Base-by-base conservation (phyloP, 2,888 invertebrate species). In the Stenotaenia linearis region DNA sequence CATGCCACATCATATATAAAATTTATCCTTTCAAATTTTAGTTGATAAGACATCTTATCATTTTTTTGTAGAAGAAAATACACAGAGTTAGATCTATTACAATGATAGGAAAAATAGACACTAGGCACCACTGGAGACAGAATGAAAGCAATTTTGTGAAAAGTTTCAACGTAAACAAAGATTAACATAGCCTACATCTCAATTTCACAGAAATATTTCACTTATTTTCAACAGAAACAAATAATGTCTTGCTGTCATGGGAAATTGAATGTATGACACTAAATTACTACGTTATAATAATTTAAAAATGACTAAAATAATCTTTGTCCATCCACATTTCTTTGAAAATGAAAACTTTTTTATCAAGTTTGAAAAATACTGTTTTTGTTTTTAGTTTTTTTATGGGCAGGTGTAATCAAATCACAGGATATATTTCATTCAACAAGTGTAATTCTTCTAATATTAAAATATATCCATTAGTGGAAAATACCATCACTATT, bases 391-490 rank as follows among this genome's bases (percentile, higher is more conserved):
- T 74, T 23, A 25, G 7, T 74, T 18, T 74, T 18, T 37, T 75
- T 35, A 75, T 75, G 76, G 76, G 76, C 76, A 74, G 7, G 78
- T 69, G 69, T 69, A 25, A 69, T 69, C 69, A 69, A 69, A 69
- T 69, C 69, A 37, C 50, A 80, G 80, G 80, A 80, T 80, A 76
- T 40, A 80, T 74, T 78, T 78, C 21, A n/a, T 75, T 78, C 76
- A 80, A 75, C 56, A 69, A 75, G 75, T 69, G 69, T 69, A 69
- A 69, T 80, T 78, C 74, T 74, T 80, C 80, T 74, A 75, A 75
- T 80, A 80, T 74, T 78, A 80, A 80, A 80, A 80, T 80, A 80
- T 80, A 80, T 80, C 80, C 80, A 75, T 78, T 45, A 25, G 78
- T 78, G 80, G 69, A 80, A 80, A 75, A 80, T 78, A 78, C 80